Percentiles rank a stretch among this genome's conserved stretches.
These are phyloP conservation scores for Pegea sp. DNA, from an alignment of 23 tunicate species.

Conservation along the genomic window DNA sequence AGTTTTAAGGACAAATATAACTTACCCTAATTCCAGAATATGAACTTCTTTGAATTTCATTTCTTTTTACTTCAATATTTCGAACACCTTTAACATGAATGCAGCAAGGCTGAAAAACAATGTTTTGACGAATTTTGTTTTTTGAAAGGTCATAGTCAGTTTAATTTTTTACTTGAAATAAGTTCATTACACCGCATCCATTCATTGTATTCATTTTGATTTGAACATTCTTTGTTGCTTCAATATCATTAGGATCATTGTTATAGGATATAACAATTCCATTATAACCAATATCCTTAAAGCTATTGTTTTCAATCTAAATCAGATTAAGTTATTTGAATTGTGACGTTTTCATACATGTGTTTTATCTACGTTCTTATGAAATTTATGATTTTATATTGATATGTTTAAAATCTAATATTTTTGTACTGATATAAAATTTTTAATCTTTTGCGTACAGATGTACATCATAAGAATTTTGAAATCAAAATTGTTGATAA, in stretches of 20 bases:
- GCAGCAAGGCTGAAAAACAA: conserved; percentile 28
- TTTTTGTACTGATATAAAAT: no score
- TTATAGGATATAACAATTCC: conserved; percentile 7
- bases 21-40: conserved; percentile 51
- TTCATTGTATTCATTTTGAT: conserved; percentile 8
- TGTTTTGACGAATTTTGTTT: no score
- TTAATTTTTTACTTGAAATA: conserved; percentile 13
- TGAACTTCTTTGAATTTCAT: conserved; percentile 13
- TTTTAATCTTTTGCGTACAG: no score
- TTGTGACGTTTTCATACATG: no score
- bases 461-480: no score
- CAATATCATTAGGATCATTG: neutral
- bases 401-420: neutral
- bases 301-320: conserved; percentile 8
- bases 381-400: neutral
- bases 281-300: conserved; percentile 17
- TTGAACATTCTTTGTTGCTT: neutral
- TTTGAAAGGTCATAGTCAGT: no score
- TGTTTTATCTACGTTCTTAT: neutral
- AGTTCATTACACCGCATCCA: conserved; percentile 23
- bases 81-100: conserved; percentile 26
- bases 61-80: conserved; percentile 8
- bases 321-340: no score
- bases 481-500: no score
- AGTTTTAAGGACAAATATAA: neutral